Base-by-base conservation (phyloP, 2,888 invertebrate species). In the Aromia moschata region DNA sequence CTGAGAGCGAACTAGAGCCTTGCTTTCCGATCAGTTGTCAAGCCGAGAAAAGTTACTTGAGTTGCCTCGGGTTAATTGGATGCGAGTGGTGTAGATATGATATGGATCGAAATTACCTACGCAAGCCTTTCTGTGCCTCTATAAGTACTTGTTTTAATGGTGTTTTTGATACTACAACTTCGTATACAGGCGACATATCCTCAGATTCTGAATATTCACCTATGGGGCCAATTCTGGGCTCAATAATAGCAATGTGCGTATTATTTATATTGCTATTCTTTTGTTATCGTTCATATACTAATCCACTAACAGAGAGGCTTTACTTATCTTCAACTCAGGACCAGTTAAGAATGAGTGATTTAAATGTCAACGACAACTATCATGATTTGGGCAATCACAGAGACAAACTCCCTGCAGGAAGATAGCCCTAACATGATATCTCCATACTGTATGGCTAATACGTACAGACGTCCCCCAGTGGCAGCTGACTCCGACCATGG, bases 21-120 rank as follows among this genome's bases (percentile, higher is more conserved):
- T 93, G 92, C 76, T 85, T 88, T 57, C 85, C 85, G 60, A 86
- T 87, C 56, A 86, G 86, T 71, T 93, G 92, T 74, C 90, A 90
- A 74, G 80, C 82, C 4, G 89, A 87, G 75, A 73, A 81, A 33
- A 84, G 85, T 0, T 87, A 89, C 71, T 83, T 84, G 1, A 85
- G 87, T 46, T 92, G 92, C 74, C 78, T 89, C 46, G 84, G 84
- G 0, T 85, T 94, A 17, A 83, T 93, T 70, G 94, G 94, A 56
- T 96, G 96, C 80, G 94, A 95, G 77, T 96, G 96, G 96, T 96
- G 96, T 77, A 89, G 89, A 73, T 82, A 90, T 56, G 92, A 93
- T 74, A 83, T 87, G 3, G 92, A 94, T 74, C 91, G 90, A 1
- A 84, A 85, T 60, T 88, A 89, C 16, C 84, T 94, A 12, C 79